Base-by-base conservation (phyloP, 2,113 vertebrate genomes). In the Python bivittatus region DNA sequence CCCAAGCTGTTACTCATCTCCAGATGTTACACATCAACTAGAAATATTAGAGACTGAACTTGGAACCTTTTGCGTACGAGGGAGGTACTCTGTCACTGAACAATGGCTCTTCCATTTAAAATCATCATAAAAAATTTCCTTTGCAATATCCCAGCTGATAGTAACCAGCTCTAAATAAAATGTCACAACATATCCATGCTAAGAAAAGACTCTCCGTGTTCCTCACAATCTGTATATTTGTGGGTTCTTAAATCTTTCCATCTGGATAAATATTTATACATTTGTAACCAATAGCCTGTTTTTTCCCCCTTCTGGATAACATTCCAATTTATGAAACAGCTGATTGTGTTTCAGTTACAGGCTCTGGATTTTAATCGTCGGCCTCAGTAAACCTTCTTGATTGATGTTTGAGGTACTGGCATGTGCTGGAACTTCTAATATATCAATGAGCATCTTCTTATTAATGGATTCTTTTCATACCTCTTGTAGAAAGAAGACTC, bases 401-500 rank as follows among this genome's bases (percentile, higher is more conserved):
- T 95, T 92, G 86, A 94, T 93, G 86, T 58, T 54, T 42, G 0
- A 0, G 90, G 57, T 1, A 0, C 90, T 95, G 94, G 91, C 92
- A 12, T 96, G 93, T 93, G 86, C 95, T 93, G 92, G 93, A 94
- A 92, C 93, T 84, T 88, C 86, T 84, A 48, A 48, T 95, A 91
- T 93, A 91, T 93, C 93, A 54, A 53, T 44, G 13, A 10, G 11
- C 17, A 10, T 94, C 93, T 94, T 94, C 94, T 96, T 95, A 91
- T 95, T 94, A 91, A 48, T n/a, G 94, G 93, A 96, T 96, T 94
- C 96, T 92, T 96, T 95, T 92, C 91, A 90, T 94, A 94, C 2
- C 54, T 92, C 68, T 96, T 92, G 12, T 95, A 99, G 99, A 99
- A 99, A 98, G 99, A 99, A 97, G 99, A 99, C 92, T 96, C 98